Base-by-base conservation (phyloP, 1,140 invertebrate species). In the Homarus americanus region DNA sequence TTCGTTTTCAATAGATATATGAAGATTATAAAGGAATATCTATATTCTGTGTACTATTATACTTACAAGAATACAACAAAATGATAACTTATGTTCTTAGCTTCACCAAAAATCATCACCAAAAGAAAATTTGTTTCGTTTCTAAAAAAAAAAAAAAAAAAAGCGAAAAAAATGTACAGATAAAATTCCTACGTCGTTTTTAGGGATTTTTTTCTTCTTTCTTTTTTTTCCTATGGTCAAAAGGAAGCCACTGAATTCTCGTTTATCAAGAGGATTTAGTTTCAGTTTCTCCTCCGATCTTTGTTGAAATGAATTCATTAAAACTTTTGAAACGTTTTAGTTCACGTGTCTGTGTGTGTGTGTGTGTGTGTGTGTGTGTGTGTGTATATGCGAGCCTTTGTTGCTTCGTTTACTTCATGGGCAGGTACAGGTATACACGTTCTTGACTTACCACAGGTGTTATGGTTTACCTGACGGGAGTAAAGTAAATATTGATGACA, bases 191-290 rank as follows among this genome's bases (percentile, higher is more conserved):
- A 17, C n/a, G 15, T 34, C n/a, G n/a, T 75, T 75, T 69, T 38
- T 10, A 34, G 49, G 36, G 34, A 69, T 83, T 83, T 83, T 83
- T 66, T 34, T 38, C n/a, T n/a, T 12, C 53, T 24, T 34, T 83
- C 69, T 83, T 82, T 82, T 38, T 41, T 41, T 36, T 34, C 20
- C 17, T 28, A 40, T 58, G 44, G 41, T 44, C 32, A 32, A 69
- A 66, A 49, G 9, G 76, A 83, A 69, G 38, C 82, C 82, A 83
- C 82, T 41, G 58, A 69, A 2, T 28, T 83, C 82, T 83, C 82
- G 38, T 69, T 17, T 83, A 69, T 69, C 82, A 83, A 40, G 36
- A 83, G 32, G 82, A 83, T 83, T 83, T 63, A 83, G 38, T 66
- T 83, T 66, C 63, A 83, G 36, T 36, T 69, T 36, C 63, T 72